Percentiles rank a stretch among this genome's conserved stretches.
Conservation (phyloP, 2,797 vertebrate species). For the Propithecus deckenii region DNA sequence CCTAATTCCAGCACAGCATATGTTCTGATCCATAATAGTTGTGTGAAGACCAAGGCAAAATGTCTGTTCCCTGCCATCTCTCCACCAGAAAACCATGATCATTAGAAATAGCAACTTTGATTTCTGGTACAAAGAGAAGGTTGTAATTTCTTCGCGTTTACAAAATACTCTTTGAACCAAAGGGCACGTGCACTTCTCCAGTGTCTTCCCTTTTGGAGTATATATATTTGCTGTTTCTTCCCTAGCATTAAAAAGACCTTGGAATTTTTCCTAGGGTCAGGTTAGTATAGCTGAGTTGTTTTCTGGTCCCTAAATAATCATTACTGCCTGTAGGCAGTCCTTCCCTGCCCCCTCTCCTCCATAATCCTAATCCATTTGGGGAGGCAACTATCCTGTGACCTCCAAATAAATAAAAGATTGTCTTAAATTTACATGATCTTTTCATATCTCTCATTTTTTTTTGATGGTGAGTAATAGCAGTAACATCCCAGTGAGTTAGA, state of each 20-base stretch:
- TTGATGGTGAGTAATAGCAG: neutral
- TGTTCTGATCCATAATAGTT: neutral
- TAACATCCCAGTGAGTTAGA: neutral
- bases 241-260: neutral
- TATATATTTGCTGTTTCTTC: neutral
- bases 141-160: neutral
- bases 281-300: neutral
- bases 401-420: slow-evolving; percentile 12
- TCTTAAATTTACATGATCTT: neutral
- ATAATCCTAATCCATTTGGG: neutral
- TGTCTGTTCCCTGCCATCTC: neutral
- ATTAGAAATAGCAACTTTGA: neutral
- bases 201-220: neutral
- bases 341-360: neutral
- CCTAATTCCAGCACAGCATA: neutral
- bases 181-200: neutral
- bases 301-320: neutral
- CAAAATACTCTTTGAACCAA: neutral
- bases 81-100: neutral
- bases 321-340: neutral
- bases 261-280: neutral
- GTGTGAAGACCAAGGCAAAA: neutral
- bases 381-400: neutral
- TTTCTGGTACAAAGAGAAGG: neutral
- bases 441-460: neutral